Evolutionary conservation across 2,113 vertebrate species (phyloP).

Genomic region (Corythaixoides concolor): DNA sequence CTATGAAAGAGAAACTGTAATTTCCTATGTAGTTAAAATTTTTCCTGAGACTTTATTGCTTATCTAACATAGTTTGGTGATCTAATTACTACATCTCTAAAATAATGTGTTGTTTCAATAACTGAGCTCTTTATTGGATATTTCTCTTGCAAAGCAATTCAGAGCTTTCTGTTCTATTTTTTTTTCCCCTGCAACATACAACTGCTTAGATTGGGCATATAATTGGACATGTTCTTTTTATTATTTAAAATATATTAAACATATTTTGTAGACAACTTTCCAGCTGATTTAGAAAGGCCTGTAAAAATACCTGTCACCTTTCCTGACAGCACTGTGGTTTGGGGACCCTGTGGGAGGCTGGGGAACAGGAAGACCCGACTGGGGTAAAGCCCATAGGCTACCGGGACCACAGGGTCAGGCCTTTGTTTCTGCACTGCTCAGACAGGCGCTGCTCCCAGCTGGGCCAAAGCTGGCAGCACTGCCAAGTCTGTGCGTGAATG

Average conservation of each 20-base stretch:
- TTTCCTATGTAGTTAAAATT: not conserved
- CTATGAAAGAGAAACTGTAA: not conserved
- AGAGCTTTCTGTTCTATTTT: not conserved
- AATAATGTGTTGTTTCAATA: not conserved
- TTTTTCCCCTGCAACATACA: not conserved
- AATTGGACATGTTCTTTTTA: not conserved
- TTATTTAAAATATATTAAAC: not conserved
- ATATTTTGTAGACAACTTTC: not conserved
- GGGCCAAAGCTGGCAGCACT: not conserved
- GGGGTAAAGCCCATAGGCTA: not conserved
- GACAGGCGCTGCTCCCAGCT: not conserved
- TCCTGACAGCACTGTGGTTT: not conserved
- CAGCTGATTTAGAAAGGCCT: not conserved
- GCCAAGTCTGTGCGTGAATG: not conserved
- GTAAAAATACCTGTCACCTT: not conserved
- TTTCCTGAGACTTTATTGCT: not conserved
- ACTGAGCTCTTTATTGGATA: not conserved
- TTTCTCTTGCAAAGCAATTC: not conserved
- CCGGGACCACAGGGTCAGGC: not conserved
- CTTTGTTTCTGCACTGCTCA: not conserved
- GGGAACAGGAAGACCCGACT: not conserved
- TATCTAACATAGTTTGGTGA: not conserved
- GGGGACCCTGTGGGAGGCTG: not conserved
- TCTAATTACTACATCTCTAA: not conserved
- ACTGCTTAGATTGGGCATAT: not conserved